Conservation (phyloP, 2,113 vertebrate species). For the Podarcis raffonei region DNA sequence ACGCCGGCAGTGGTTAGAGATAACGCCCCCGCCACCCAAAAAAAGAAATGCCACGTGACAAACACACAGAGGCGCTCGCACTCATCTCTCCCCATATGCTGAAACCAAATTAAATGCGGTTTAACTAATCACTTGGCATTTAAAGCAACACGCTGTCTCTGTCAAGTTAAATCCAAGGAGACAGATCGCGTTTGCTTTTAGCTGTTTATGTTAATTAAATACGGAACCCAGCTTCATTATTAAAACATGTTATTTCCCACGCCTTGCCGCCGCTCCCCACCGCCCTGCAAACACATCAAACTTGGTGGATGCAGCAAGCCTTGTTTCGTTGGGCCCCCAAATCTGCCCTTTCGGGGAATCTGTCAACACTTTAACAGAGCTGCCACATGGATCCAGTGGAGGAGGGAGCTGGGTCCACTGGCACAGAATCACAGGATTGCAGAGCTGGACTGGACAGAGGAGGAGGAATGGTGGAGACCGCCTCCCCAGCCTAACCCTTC, state of each 20-base stretch:
- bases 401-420: neutral
- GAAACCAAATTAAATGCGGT: neutral
- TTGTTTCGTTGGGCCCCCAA: neutral
- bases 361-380: neutral
- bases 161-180: conserved; percentile 13
- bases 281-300: neutral
- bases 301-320: neutral
- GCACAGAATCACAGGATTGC: too few relatives aligned
- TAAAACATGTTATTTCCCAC: neutral
- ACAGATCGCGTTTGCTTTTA: neutral
- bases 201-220: conserved; percentile 10
- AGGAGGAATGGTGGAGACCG: too few relatives aligned
- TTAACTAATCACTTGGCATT: conserved; percentile 9
- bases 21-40: neutral
- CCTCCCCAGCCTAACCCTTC: too few relatives aligned
- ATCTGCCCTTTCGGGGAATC: neutral
- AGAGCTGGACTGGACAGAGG: too few relatives aligned
- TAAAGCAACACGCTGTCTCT: conserved; percentile 16
- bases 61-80: conserved; percentile 6
- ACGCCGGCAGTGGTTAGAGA: neutral
- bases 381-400: neutral
- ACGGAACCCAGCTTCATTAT: neutral
- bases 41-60: neutral
- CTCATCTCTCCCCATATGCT: neutral
- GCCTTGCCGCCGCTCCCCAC: neutral